Base-by-base conservation (phyloP, 92 coral and sea anemone genomes). In the Porites cylindrica region DNA sequence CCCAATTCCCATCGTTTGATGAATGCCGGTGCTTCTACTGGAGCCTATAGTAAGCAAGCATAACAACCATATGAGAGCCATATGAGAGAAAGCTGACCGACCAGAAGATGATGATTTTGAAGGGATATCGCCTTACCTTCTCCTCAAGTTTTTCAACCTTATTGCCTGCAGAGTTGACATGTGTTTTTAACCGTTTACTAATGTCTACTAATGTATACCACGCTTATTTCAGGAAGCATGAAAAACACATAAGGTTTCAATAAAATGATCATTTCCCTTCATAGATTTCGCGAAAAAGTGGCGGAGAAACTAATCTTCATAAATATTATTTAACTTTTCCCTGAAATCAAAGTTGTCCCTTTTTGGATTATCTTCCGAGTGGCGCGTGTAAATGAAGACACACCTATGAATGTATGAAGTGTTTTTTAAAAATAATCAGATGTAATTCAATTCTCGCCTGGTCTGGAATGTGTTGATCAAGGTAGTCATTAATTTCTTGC, bases 401-500 rank as follows among this genome's bases (percentile, higher is more conserved):
- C 47, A 38, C 47, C 6, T 38, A 38, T 38, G 47, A 38, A 14
- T 56, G 11, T 20, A 13, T 20, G 65, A 51, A 20, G 61, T 56
- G 61, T 14, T 32, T 16, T 12, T 26, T 4, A 38, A 70, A 70
- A 70, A 32, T 52, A 21, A 5, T 72, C 23, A 11, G 69, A n/a
- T 26, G 85, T 71, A 82, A 82, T 82, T 70, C 59, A 70, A 73
- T 63, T 83, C 87, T 61, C 72, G 9, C 29, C 72, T 13, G 62
- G 65, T 23, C 80, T 75, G 87, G 79, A 26, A 29, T 73, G 3
- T 60, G 68, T 83, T 72, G 43, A 56, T 24, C 76, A 23, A 16
- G 14, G 61, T 16, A 72, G 77, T 82, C 58, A 83, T 83, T 83
- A 83, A 83, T 83, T 83, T 83, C 51, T 72, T 54, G 73, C 71